Evolutionary conservation across 2,888 invertebrate species (phyloP).

Genomic region (Abscondita cerata): DNA sequence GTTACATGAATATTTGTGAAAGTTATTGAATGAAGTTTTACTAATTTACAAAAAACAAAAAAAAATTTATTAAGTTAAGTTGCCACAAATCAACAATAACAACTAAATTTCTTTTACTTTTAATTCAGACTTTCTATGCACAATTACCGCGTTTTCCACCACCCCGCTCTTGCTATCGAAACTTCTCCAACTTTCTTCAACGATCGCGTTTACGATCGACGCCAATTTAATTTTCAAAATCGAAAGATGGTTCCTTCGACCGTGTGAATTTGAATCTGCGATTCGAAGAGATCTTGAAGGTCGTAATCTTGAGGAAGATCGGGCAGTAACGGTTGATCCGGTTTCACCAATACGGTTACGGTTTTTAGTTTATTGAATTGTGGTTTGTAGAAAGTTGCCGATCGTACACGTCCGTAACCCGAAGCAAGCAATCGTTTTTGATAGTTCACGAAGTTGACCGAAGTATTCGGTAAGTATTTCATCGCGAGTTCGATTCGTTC

Average conservation of each 20-base stretch:
- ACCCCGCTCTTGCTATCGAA: too few species aligned
- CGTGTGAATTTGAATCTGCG: conserved; percentile 65
- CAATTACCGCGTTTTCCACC: too few species aligned
- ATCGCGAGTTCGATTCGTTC: background rate
- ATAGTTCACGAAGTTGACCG: conserved; percentile 59
- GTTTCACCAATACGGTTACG: conserved; percentile 68
- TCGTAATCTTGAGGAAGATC: conserved; percentile 70
- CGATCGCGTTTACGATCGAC: background rate
- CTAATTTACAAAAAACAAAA: too few species aligned
- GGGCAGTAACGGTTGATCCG: conserved; percentile 63
- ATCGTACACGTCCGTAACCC: conserved; percentile 64
- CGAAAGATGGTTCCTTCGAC: conserved; percentile 75
- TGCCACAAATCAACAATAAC: too few species aligned
- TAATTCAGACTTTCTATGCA: too few species aligned
- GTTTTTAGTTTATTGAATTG: conserved; percentile 57
- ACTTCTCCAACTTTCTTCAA: background rate
- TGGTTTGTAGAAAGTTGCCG: conserved; percentile 61
- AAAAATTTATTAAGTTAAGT: too few species aligned
- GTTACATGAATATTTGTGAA: too few species aligned
- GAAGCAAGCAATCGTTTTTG: conserved; percentile 56
- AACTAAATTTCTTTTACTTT: too few species aligned
- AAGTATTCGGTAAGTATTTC: conserved; percentile 55
- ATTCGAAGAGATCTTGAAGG: conserved; percentile 65
- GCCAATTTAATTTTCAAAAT: conserved; percentile 62
- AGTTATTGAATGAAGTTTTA: too few species aligned